These are phyloP conservation scores for Plebejus melissa DNA, from an alignment of 2,888 invertebrate genomes.

Conservation along the genomic window DNA sequence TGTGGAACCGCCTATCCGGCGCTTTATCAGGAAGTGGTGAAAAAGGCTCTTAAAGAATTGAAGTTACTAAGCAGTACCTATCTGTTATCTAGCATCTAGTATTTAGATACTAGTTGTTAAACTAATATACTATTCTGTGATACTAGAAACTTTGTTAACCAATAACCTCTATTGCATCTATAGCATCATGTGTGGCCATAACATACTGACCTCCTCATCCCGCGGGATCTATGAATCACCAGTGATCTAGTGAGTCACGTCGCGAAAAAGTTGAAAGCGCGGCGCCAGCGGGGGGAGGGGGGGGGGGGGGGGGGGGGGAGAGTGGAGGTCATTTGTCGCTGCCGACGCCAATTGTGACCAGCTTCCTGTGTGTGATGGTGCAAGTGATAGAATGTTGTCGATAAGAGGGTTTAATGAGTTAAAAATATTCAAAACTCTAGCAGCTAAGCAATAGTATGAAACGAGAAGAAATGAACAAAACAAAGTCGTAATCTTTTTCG, in stretches of 20 bases:
- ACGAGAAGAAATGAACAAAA: no score
- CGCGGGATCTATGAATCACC: conserved; percentile 27
- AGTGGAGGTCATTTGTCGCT: conserved; percentile 67
- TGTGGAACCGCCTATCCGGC: no score
- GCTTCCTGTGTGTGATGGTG: conserved; percentile 61
- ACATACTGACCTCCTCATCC: conserved; percentile 24
- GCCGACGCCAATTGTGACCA: conserved; percentile 70
- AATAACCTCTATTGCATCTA: background rate
- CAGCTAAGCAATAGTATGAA: no score
- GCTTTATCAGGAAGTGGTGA: no score
- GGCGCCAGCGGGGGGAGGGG: conserved; percentile 59
- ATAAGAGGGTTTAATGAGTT: background rate
- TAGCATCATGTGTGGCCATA: conserved; percentile 17
- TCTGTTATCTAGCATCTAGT: background rate
- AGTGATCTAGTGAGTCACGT: conserved; percentile 28
- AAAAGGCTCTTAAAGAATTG: no score
- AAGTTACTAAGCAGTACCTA: background rate
- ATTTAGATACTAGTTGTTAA: background rate
- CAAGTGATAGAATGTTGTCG: conserved; percentile 39
- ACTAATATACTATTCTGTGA: background rate
- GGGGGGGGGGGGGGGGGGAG: conserved; percentile 50
- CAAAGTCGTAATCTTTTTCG: no score
- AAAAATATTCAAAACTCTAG: background rate
- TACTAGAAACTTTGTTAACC: background rate
- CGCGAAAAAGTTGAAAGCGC: conserved; percentile 35